phyloP scores from a whole-genome alignment of 2,113 vertebrate genomes.

The Alouatta palliata region DNA sequence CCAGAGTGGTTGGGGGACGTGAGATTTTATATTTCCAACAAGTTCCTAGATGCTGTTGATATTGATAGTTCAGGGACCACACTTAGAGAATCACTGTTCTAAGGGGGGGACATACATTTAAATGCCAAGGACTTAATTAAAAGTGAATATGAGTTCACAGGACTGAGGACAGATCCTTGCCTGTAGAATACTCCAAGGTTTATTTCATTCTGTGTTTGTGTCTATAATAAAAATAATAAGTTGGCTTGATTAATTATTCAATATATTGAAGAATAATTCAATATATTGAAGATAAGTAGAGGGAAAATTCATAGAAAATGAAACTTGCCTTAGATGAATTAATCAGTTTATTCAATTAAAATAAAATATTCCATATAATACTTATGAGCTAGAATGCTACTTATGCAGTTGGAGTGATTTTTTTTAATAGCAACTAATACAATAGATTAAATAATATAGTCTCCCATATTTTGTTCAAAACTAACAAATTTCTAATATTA shows the following conservation, averaged over 20 bases:
- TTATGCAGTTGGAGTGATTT: not conserved
- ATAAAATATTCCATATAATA: slow-evolving; percentile 6
- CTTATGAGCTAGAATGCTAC: not conserved
- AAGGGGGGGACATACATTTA: not conserved
- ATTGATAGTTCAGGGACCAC: not conserved
- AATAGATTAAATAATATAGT: not conserved
- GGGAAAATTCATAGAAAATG: not conserved
- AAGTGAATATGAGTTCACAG: not conserved
- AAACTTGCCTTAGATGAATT: not conserved
- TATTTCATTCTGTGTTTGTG: not conserved
- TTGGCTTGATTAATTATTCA: not conserved
- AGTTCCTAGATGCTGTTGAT: not conserved
- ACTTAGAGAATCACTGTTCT: not conserved
- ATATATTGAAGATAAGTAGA: not conserved
- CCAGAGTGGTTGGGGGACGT: not conserved
- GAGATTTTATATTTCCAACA: not conserved
- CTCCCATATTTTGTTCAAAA: not conserved
- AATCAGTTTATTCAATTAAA: not conserved
- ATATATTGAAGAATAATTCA: not conserved
- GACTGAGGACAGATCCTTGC: not conserved
- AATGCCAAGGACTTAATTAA: not conserved
- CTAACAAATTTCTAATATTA: not conserved
- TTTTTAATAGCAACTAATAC: not conserved
- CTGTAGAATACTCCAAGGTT: not conserved
- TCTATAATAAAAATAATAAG: not conserved